Evolutionary conservation across 2,888 invertebrate genomes (phyloP).

Genomic region (Galerucella calmariensis): DNA sequence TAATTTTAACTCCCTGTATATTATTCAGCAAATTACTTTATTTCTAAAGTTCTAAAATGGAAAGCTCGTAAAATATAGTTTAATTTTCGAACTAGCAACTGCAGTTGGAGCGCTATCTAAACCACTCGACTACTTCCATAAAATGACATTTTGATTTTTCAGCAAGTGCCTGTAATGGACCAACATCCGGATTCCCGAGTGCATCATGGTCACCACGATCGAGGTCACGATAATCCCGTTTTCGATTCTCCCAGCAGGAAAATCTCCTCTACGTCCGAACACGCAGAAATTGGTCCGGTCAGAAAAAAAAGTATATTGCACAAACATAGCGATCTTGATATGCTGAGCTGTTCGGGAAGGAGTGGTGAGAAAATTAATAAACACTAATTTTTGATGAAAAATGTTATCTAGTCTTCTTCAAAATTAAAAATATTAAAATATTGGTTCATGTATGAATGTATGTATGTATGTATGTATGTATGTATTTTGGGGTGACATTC

Average conservation of each 20-base stretch:
- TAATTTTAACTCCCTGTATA: too few species aligned
- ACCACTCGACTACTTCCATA: not conserved
- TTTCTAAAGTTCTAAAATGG: too few species aligned
- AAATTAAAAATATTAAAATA: too few species aligned
- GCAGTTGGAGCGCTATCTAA: not conserved
- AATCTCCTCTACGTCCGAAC: conserved; percentile 62
- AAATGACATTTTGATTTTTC: conserved; percentile 16
- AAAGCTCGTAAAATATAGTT: too few species aligned
- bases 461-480: too few species aligned
- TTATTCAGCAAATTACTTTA: too few species aligned
- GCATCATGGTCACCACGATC: conserved; percentile 67
- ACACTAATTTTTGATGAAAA: not conserved
- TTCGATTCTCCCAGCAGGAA: conserved; percentile 69
- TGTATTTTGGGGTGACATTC: too few species aligned
- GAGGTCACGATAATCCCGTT: conserved; percentile 73
- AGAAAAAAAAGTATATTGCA: conserved; percentile 79
- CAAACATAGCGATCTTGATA: conserved; percentile 40
- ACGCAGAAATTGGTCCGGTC: conserved; percentile 75
- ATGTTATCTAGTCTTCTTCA: too few species aligned
- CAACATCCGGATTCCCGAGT: conserved; percentile 15
- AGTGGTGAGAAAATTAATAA: conserved; percentile 16
- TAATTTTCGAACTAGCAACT: not conserved
- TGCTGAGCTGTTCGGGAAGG: conserved; percentile 36
- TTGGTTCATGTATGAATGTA: too few species aligned
- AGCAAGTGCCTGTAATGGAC: conserved; percentile 33